These are phyloP conservation scores for Cyprinella venusta DNA, from an alignment of 2,797 vertebrate genomes.

Conservation along the genomic window DNA sequence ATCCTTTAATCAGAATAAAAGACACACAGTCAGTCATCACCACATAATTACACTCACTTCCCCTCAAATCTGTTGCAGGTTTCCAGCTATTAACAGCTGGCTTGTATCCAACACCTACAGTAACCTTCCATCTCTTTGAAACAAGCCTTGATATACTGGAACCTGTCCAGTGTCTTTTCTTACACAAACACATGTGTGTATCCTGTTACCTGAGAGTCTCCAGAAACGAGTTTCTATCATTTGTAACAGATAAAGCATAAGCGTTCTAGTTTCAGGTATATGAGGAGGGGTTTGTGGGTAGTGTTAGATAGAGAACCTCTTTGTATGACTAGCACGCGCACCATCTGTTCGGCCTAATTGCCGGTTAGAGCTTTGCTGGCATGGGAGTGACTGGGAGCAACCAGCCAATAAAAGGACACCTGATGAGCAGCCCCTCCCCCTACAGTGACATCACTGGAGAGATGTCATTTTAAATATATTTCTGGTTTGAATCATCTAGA, in stretches of 20 bases:
- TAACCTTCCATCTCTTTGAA: constrained; percentile 13
- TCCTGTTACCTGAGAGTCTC: background rate
- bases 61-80: constrained; percentile 40
- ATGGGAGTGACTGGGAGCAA: constrained; percentile 46
- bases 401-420: constrained; percentile 48
- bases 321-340: constrained; percentile 58
- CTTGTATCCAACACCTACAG: background rate
- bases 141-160: constrained; percentile 29
- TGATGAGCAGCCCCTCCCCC: constrained; percentile 21
- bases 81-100: constrained; percentile 18
- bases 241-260: constrained; percentile 35
- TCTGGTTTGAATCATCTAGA: constrained; percentile 4
- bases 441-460: background rate
- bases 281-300: constrained; percentile 25
- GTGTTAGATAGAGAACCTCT: constrained; percentile 43
- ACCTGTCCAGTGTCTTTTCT: constrained; percentile 21
- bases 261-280: constrained; percentile 32
- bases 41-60: constrained; percentile 34
- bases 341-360: constrained; percentile 72
- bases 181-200: background rate
- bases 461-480: background rate
- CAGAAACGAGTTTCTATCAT: background rate
- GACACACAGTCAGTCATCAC: constrained; percentile 8
- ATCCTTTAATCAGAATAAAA: constrained; percentile 17
- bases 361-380: constrained; percentile 67